These are phyloP conservation scores for Phylloscopus collybita DNA, from an alignment of 2,797 vertebrate species.

Conservation along the genomic window DNA sequence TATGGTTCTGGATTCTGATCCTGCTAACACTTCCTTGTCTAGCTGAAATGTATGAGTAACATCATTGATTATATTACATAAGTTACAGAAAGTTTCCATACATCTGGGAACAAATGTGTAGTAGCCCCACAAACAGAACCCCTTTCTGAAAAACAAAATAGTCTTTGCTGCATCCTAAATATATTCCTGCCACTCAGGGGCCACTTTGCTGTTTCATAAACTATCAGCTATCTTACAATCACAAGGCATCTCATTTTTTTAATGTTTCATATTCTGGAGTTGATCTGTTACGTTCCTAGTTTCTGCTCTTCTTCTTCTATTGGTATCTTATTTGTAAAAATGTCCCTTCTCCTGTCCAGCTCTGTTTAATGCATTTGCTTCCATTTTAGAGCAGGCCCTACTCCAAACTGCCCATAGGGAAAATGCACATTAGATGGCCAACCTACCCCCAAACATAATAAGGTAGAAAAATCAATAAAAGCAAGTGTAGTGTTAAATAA, in stretches of 20 bases:
- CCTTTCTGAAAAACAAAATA: neutral
- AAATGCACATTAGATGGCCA: neutral
- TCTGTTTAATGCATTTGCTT: neutral
- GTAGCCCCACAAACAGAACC: neutral
- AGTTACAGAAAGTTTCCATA: neutral
- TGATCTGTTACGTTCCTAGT: neutral
- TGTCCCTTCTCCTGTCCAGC: neutral
- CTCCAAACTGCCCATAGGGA: fast-evolving
- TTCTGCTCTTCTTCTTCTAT: neutral
- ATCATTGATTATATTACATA: neutral
- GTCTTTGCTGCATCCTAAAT: neutral
- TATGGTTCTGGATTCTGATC: neutral
- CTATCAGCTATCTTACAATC: neutral
- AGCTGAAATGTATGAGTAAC: neutral
- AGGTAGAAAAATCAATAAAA: slow-evolving; percentile 3
- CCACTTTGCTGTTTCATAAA: neutral
- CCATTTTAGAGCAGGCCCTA: neutral
- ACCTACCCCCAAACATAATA: neutral
- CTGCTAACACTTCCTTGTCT: neutral
- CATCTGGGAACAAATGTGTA: neutral
- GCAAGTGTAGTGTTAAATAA: neutral
- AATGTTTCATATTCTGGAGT: neutral
- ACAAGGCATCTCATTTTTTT: neutral
- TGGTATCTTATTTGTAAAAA: neutral
- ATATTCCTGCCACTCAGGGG: neutral